phyloP scores from a whole-genome alignment of 1,140 invertebrate genomes.

The Choristoneura fumiferana region DNA sequence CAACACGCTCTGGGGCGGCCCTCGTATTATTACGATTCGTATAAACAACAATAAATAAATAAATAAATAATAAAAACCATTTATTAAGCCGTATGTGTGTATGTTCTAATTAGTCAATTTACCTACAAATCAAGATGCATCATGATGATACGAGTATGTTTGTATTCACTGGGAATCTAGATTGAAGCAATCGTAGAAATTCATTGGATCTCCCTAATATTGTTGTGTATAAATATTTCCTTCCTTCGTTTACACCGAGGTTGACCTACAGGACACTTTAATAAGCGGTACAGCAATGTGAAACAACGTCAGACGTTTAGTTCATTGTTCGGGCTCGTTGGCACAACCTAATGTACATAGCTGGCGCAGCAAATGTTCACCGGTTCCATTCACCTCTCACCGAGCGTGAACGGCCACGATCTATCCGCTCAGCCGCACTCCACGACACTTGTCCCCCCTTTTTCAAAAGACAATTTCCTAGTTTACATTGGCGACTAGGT shows the following conservation, averaged over 20 bases:
- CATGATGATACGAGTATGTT: no score
- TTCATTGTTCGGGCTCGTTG: constrained; percentile 70
- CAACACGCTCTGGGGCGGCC: not conserved
- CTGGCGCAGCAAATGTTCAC: constrained; percentile 65
- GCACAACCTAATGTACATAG: constrained; percentile 61
- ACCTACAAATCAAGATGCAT: no score
- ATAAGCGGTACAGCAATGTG: no score
- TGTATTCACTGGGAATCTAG: no score
- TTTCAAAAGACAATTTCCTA: constrained; percentile 16
- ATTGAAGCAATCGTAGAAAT: no score
- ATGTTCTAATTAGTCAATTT: not conserved
- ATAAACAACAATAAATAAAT: constrained; percentile 6
- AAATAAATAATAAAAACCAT: not conserved
- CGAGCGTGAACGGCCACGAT: constrained; percentile 60
- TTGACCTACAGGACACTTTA: no score
- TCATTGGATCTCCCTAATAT: no score
- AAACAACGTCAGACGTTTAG: constrained; percentile 51
- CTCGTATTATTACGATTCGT: not conserved
- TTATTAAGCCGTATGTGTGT: not conserved
- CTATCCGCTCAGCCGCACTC: constrained; percentile 37
- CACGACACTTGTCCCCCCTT: not conserved
- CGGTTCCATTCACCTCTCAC: constrained; percentile 73
- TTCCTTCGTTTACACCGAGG: no score
- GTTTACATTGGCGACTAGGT: constrained; percentile 11
- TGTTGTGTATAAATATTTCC: no score